These are phyloP conservation scores for Chaetodon auriga DNA, from an alignment of 2,113 vertebrate genomes.

Conservation along the genomic window DNA sequence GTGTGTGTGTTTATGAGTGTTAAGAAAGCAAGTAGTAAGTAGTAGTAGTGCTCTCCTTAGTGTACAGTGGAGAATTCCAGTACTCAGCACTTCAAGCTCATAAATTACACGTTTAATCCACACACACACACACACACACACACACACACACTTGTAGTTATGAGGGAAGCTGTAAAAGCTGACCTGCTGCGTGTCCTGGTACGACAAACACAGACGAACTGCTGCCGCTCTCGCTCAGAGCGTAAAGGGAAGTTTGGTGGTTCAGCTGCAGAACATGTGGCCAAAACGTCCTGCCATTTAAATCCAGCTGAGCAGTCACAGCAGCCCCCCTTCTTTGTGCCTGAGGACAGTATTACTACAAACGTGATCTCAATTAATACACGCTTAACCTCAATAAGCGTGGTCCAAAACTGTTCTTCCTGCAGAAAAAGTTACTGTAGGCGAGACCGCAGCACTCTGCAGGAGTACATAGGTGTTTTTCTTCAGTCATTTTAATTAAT, in stretches of 20 bases:
- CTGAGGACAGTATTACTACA: slow-evolving; percentile 1
- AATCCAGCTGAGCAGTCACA: slow-evolving; percentile 4
- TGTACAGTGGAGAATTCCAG: slow-evolving; percentile 46
- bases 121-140: neutral
- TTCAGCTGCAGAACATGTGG: neutral
- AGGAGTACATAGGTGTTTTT: neutral
- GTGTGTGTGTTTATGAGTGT: slow-evolving; percentile 26
- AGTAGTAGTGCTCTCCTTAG: slow-evolving; percentile 19
- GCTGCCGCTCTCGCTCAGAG: neutral
- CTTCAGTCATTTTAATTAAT: slow-evolving; percentile 4
- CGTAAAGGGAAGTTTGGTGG: neutral
- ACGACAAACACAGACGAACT: slow-evolving; percentile 11
- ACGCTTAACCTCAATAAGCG: slow-evolving; percentile 30
- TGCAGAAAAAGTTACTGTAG: neutral
- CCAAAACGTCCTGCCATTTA: neutral
- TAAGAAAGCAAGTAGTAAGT: slow-evolving; percentile 17
- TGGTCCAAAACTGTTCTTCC: slow-evolving; percentile 1
- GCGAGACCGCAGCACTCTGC: neutral
- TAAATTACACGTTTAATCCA: slow-evolving; percentile 71
- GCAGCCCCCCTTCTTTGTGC: neutral
- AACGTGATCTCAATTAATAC: slow-evolving; percentile 32
- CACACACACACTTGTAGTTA: neutral
- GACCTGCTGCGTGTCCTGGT: slow-evolving; percentile 7
- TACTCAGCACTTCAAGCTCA: slow-evolving; percentile 62
- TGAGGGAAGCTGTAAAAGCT: slow-evolving; percentile 30